phyloP scores from a whole-genome alignment of 2,888 invertebrate species.

The Apotomis betuletana region DNA sequence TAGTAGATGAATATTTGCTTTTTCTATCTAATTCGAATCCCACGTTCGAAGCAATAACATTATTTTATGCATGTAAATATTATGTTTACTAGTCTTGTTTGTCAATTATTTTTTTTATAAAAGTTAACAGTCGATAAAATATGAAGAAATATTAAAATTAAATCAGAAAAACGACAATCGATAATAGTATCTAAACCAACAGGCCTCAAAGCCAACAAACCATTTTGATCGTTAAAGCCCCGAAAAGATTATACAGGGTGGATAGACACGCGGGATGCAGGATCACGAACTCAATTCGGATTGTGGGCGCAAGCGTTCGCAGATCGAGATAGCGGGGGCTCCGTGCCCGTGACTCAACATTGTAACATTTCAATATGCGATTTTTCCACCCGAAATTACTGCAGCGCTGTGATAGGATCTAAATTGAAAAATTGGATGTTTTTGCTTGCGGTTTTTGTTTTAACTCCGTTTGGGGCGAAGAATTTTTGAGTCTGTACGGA shows the following conservation, averaged over 20 bases:
- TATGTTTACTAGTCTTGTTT: no score
- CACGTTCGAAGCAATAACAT: no score
- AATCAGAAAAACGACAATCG: no score
- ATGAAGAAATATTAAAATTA: no score
- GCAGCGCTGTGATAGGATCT: conserved; percentile 41
- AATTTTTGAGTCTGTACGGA: conserved; percentile 1
- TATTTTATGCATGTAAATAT: no score
- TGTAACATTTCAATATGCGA: conserved; percentile 44
- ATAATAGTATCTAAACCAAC: no score
- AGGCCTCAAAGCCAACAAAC: conserved; percentile 4
- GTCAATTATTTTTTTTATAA: no score
- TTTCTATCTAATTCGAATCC: no score
- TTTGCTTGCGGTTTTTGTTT: conserved; percentile 29
- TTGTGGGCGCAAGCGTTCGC: conserved; percentile 49
- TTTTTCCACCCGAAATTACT: conserved; percentile 44
- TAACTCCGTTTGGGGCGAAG: conserved; percentile 14
- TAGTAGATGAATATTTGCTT: no score
- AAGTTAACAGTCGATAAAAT: no score
- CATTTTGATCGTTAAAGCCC: conserved; percentile 21
- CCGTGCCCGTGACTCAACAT: conserved; percentile 43
- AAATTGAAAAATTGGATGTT: conserved; percentile 45
- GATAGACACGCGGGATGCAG: conserved; percentile 51
- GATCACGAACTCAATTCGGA: conserved; percentile 68
- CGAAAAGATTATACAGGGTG: conserved; percentile 39
- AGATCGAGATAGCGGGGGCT: conserved; percentile 47